Conservation (phyloP, 2,888 invertebrate genomes). For the Lasius fuliginosus region DNA sequence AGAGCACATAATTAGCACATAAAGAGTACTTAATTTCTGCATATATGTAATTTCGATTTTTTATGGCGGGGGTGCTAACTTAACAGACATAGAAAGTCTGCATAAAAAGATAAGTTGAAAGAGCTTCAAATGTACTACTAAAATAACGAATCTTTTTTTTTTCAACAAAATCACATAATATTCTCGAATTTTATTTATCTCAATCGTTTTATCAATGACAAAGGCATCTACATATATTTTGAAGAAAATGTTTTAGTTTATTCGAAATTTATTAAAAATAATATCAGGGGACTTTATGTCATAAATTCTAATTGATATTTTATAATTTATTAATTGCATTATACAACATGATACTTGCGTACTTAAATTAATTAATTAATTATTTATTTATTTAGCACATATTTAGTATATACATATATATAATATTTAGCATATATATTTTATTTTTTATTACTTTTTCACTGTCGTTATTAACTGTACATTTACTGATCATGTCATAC, state of each 20-base stretch:
- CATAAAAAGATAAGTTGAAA: background rate
- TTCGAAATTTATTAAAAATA: constrained; percentile 5
- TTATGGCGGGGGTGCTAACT: no score
- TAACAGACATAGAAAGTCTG: background rate
- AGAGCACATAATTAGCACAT: no score
- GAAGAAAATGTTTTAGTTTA: background rate
- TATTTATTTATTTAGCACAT: background rate
- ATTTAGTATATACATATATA: background rate
- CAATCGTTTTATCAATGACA: background rate
- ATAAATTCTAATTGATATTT: background rate
- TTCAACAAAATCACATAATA: background rate
- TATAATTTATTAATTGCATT: constrained; percentile 2
- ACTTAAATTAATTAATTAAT: background rate
- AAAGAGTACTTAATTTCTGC: no score
- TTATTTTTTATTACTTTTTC: background rate
- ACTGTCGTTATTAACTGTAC: no score
- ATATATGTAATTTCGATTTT: no score
- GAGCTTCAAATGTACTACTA: background rate
- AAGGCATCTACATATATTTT: background rate
- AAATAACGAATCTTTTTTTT: background rate
- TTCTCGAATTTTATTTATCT: background rate
- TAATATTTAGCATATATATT: background rate
- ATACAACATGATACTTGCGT: background rate
- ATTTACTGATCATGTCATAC: background rate
- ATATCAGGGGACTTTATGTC: background rate